Conservation (phyloP, 2,888 invertebrate genomes). For the Venustoraphidia nigricollis region DNA sequence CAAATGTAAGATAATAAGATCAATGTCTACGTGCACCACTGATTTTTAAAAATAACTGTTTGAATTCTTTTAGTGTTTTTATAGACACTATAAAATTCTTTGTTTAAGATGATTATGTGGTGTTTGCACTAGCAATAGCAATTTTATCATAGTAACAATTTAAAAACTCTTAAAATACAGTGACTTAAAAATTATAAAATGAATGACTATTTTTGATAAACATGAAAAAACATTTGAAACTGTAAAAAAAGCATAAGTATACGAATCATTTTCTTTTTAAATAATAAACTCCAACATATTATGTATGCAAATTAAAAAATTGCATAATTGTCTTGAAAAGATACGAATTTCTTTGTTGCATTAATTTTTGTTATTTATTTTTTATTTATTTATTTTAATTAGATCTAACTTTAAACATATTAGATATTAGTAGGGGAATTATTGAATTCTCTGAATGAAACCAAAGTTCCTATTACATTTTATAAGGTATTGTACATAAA, state of each 20-base stretch:
- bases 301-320: conserved; percentile 14
- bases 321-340: conserved; percentile 4
- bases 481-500: conserved; percentile 21
- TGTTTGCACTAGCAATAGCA: too few species aligned
- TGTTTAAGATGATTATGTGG: too few species aligned
- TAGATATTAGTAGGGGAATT: neutral
- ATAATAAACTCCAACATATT: too few species aligned
- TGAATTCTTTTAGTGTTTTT: too few species aligned
- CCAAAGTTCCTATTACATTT: conserved; percentile 44
- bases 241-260: conserved; percentile 24
- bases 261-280: too few species aligned
- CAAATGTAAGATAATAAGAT: too few species aligned
- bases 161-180: conserved; percentile 21
- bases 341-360: conserved; percentile 5
- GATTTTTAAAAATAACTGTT: too few species aligned
- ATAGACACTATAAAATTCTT: too few species aligned
- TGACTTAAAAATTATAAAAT: conserved; percentile 22
- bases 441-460: conserved; percentile 33
- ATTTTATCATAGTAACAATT: too few species aligned
- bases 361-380: conserved; percentile 3
- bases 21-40: too few species aligned
- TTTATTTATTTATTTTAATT: neutral
- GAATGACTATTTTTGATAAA: conserved; percentile 5
- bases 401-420: too few species aligned
- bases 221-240: conserved; percentile 5